Evolutionary conservation across 1,140 invertebrate species (phyloP).

Genomic region (Heliconius himera): DNA sequence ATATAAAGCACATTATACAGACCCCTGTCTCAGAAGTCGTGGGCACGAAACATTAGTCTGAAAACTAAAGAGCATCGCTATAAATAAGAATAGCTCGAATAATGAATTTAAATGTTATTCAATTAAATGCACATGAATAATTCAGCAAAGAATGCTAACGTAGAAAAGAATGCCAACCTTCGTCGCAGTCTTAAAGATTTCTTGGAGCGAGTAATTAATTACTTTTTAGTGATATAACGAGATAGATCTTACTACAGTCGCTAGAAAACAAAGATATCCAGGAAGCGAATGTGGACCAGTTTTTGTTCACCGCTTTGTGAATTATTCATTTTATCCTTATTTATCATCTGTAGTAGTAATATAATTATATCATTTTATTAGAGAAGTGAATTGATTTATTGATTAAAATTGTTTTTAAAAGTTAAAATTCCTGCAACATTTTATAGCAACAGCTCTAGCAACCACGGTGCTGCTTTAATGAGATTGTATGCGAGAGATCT

Average conservation of each 20-base stretch:
- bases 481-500: slow-evolving; percentile 6
- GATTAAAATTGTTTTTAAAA: slow-evolving; percentile 23
- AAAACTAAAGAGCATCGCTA: slow-evolving; percentile 33
- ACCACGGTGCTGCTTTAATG: background rate
- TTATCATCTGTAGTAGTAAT: slow-evolving; percentile 8
- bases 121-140: slow-evolving; percentile 79
- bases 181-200: slow-evolving; percentile 51
- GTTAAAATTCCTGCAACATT: slow-evolving; percentile 15
- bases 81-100: slow-evolving; percentile 54
- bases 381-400: slow-evolving; percentile 13
- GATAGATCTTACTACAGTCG: slow-evolving; percentile 30
- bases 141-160: slow-evolving; percentile 69
- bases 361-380: slow-evolving; percentile 19
- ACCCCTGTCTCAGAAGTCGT: background rate
- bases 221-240: slow-evolving; percentile 51
- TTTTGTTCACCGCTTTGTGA: slow-evolving; percentile 25
- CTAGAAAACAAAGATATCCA: slow-evolving; percentile 41
- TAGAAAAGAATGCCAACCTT: slow-evolving; percentile 68
- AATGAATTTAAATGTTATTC: slow-evolving; percentile 78
- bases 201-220: slow-evolving; percentile 58
- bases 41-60: slow-evolving; percentile 2
- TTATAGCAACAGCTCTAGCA: slow-evolving; percentile 1
- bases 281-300: slow-evolving; percentile 34
- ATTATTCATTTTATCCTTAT: slow-evolving; percentile 29
- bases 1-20: background rate